These are phyloP conservation scores for Daktulosphaira vitifoliae DNA, from an alignment of 1,140 invertebrate genomes.

Conservation along the genomic window DNA sequence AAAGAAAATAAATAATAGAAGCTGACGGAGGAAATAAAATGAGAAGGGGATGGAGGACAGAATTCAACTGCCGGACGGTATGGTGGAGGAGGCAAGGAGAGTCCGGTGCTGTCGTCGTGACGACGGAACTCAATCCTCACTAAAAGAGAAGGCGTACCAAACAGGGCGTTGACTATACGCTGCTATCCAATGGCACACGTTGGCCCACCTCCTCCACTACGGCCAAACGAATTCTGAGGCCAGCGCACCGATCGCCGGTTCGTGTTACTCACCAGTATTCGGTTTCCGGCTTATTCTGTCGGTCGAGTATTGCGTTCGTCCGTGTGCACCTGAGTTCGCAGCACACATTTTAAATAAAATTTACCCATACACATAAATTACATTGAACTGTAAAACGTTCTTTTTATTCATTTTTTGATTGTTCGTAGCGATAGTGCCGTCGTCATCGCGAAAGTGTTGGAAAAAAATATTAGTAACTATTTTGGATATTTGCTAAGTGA, in stretches of 20 bases:
- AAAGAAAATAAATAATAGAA: too few species aligned
- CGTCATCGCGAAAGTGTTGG: background rate
- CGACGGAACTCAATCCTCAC: background rate
- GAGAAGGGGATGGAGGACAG: background rate
- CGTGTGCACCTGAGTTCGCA: background rate
- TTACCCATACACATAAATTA: too few species aligned
- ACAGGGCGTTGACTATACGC: too few species aligned
- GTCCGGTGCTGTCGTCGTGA: slow-evolving; percentile 19
- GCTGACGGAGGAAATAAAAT: background rate
- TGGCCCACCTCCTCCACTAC: too few species aligned
- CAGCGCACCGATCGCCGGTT: background rate
- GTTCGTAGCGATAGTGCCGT: background rate
- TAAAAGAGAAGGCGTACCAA: too few species aligned
- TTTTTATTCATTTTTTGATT: too few species aligned
- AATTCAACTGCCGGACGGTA: background rate
- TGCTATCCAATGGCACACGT: too few species aligned
- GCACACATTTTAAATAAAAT: background rate
- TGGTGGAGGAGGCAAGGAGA: background rate
- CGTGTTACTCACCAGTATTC: slow-evolving; percentile 11
- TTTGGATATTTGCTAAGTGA: too few species aligned
- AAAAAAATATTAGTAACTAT: too few species aligned
- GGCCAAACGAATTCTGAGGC: too few species aligned
- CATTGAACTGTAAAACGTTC: background rate
- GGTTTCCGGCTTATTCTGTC: slow-evolving; percentile 26
- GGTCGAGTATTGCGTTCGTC: background rate